Evolutionary conservation across 2,888 invertebrate genomes (phyloP).

Genomic region (Melipona beecheii): DNA sequence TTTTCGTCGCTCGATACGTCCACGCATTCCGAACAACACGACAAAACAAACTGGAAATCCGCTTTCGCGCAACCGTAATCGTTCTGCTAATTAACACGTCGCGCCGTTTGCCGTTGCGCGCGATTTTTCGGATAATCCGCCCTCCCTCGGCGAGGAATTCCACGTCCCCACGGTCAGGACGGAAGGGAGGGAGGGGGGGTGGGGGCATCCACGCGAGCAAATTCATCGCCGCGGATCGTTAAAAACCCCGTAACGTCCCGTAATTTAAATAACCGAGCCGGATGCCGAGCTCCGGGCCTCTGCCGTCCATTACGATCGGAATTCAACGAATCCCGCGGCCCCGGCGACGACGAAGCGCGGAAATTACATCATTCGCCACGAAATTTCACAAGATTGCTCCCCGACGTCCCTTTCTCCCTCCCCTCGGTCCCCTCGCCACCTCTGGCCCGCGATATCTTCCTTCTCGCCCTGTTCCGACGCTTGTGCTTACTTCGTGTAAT

Average conservation of each 20-base stretch:
- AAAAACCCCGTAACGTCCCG: constrained; percentile 30
- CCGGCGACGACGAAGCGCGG: constrained; percentile 30
- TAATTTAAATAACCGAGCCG: constrained; percentile 35
- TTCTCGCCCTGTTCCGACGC: neutral
- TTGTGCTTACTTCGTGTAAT: neutral
- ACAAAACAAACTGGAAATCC: neutral
- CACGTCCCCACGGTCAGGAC: neutral
- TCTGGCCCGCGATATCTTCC: neutral
- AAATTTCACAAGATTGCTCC: constrained; percentile 59
- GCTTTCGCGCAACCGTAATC: no score
- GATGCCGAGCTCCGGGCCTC: neutral
- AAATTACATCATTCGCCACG: constrained; percentile 61
- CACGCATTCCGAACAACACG: neutral
- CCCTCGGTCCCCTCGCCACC: neutral
- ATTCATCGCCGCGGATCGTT: constrained; percentile 33
- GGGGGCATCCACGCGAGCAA: constrained; percentile 29
- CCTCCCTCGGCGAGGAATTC: constrained; percentile 15
- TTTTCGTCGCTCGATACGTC: neutral
- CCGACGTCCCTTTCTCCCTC: constrained; percentile 30
- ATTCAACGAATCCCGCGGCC: constrained; percentile 50
- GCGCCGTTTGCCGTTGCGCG: neutral
- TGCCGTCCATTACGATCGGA: constrained; percentile 38
- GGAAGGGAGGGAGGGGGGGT: no score
- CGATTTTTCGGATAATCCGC: constrained; percentile 24
- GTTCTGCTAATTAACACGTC: constrained; percentile 12